phyloP scores from a whole-genome alignment of 1,140 invertebrate genomes.

The Stegodyphus dumicola region DNA sequence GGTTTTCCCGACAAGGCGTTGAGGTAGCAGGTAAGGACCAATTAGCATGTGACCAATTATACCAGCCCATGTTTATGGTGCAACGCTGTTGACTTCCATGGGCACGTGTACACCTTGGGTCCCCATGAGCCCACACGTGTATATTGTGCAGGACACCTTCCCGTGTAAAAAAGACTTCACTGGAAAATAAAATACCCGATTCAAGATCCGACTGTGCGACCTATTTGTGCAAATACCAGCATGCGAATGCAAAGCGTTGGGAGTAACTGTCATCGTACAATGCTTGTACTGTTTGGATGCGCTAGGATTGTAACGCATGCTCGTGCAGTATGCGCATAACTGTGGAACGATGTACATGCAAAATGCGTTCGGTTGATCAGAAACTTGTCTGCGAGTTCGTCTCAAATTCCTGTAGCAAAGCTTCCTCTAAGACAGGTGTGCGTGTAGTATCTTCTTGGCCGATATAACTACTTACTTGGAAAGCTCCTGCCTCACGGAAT shows the following conservation, averaged over 20 bases:
- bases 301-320: background rate
- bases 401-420: background rate
- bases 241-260: background rate
- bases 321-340: background rate
- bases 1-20: no score
- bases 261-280: background rate
- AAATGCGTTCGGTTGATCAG: background rate
- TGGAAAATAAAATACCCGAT: background rate
- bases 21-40: constrained; percentile 1
- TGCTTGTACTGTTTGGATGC: background rate
- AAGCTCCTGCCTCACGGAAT: background rate
- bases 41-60: background rate
- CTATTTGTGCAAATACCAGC: constrained; percentile 2
- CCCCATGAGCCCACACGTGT: background rate
- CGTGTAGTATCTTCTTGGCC: background rate
- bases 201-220: background rate
- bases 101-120: background rate
- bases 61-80: background rate
- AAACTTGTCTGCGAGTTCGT: background rate
- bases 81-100: background rate
- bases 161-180: background rate
- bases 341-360: background rate
- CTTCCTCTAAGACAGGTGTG: constrained; percentile 2
- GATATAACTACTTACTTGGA: background rate
- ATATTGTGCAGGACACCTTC: background rate